A percentile compares a stretch with the other conserved stretches of the same genome.
Evolutionary conservation across 1,140 invertebrate species (phyloP).

Genomic region (Drosophila aff.): DNA sequence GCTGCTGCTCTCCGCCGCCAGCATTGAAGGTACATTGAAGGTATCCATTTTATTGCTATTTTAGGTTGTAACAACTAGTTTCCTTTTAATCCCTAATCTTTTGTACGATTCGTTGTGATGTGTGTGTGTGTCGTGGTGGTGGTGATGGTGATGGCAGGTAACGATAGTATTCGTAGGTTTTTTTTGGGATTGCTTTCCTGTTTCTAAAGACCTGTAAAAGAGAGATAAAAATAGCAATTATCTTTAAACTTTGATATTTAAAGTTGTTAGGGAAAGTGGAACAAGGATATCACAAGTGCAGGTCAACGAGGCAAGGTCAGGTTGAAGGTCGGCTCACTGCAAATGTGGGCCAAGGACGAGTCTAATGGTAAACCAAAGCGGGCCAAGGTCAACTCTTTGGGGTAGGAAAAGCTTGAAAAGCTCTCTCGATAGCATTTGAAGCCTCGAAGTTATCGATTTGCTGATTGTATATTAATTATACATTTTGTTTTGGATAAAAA

Average conservation of each 20-base stretch:
- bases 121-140: constrained; percentile 1
- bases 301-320: constrained; percentile 45
- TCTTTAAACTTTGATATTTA: constrained; percentile 1
- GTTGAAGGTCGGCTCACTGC: constrained; percentile 24
- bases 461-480: background rate
- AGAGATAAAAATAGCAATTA: background rate
- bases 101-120: constrained; percentile 64
- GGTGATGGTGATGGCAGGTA: constrained; percentile 50
- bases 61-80: constrained; percentile 14
- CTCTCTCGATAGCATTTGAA: constrained; percentile 14
- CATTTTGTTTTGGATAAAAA: background rate
- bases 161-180: constrained; percentile 49
- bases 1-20: constrained; percentile 67
- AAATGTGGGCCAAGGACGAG: constrained; percentile 62
- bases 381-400: constrained; percentile 48
- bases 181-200: constrained; percentile 20
- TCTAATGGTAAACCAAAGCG: constrained; percentile 19
- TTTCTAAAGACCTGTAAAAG: constrained; percentile 30
- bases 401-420: constrained; percentile 35
- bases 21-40: constrained; percentile 71
- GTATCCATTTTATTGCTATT: constrained; percentile 64
- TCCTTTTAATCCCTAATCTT: constrained; percentile 9
- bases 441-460: background rate
- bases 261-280: background rate
- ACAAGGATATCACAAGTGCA: constrained; percentile 25